phyloP scores from a whole-genome alignment of 2,888 invertebrate species.

The Uropetala carovei region DNA sequence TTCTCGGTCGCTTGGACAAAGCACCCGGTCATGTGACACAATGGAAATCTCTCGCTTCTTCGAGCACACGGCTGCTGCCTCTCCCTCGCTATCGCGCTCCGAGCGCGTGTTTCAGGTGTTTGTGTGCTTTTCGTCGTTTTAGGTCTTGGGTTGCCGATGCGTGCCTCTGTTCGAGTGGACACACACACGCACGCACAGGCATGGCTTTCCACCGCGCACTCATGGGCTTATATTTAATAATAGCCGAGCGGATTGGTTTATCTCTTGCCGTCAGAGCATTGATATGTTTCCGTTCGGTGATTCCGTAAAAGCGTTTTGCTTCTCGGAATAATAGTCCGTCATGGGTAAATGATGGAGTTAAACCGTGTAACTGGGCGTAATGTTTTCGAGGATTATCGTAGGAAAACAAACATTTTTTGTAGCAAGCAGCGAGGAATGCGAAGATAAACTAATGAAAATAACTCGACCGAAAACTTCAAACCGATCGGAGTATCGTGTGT shows the following conservation, averaged over 20 bases:
- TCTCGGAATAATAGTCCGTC: conserved; percentile 39
- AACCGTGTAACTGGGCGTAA: conserved; percentile 28
- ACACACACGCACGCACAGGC: neutral
- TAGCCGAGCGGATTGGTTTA: conserved; percentile 27
- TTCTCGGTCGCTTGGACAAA: neutral
- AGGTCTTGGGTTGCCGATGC: neutral
- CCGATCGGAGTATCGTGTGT: neutral
- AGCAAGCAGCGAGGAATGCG: neutral
- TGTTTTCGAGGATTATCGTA: neutral
- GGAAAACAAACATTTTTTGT: neutral
- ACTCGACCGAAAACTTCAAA: neutral
- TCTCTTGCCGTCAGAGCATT: conserved; percentile 27
- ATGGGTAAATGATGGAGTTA: conserved; percentile 37
- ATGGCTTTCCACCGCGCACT: neutral
- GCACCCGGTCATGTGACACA: conserved; percentile 12
- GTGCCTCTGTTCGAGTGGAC: neutral
- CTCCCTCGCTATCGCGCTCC: neutral
- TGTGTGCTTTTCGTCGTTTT: neutral
- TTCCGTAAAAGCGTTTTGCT: conserved; percentile 26
- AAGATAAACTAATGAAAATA: neutral
- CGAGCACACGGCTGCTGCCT: neutral
- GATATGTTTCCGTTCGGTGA: conserved; percentile 32
- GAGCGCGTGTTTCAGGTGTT: conserved; percentile 33
- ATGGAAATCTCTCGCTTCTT: neutral
- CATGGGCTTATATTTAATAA: conserved; percentile 47